Percentiles rank a stretch among this genome's conserved stretches.
Conservation (phyloP, 2,797 vertebrate species). For the Falco novaeseelandiae region DNA sequence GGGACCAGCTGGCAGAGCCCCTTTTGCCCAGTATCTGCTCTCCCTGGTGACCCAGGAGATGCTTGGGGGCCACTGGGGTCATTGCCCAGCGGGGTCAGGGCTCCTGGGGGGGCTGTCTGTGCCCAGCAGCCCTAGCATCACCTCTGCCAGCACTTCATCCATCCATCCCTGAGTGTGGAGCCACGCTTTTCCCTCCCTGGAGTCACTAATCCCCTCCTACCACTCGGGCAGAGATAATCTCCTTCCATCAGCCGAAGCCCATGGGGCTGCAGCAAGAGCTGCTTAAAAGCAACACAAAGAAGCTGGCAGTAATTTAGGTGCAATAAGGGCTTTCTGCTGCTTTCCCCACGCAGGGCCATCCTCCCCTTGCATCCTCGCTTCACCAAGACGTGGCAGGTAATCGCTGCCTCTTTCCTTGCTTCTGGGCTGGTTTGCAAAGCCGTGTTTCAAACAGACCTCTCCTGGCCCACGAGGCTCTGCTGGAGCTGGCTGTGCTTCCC, state of each 20-base stretch:
- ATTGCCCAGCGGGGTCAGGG: not conserved
- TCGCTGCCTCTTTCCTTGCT: not conserved
- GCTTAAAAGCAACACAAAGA: not conserved
- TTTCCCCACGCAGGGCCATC: not conserved
- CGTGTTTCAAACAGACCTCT: not conserved
- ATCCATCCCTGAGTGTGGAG: not conserved
- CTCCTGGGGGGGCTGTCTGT: not conserved
- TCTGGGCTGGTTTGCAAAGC: not conserved
- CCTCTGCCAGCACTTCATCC: not conserved
- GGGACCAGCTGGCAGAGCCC: not conserved
- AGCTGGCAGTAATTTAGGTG: not conserved
- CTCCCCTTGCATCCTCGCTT: not conserved
- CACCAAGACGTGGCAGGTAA: not conserved
- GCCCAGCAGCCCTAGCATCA: not conserved
- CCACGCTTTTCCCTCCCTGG: rapidly evolving
- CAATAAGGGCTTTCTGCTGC: not conserved
- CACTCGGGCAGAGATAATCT: not conserved
- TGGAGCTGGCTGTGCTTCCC: not conserved
- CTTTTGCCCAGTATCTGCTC: not conserved
- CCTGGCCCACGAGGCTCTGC: not conserved
- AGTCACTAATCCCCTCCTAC: not conserved
- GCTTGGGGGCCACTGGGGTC: rapidly evolving
- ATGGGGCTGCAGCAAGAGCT: not conserved
- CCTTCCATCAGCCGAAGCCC: not conserved
- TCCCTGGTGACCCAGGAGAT: not conserved